phyloP scores from a whole-genome alignment of 2,888 invertebrate species.

The Eupithecia pulchellata region DNA sequence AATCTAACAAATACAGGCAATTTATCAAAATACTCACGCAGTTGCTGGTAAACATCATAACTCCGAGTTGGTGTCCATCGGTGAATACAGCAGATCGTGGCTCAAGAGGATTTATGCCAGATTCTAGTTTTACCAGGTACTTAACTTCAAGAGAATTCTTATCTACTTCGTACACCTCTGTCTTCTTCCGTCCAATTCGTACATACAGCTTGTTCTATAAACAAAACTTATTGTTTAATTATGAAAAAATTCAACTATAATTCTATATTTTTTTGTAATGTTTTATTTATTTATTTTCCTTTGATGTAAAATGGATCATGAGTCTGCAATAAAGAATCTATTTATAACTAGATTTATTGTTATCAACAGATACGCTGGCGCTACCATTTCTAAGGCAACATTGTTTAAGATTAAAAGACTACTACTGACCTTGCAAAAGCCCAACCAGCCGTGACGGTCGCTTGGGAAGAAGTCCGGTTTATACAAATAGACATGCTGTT shows the following conservation, averaged over 20 bases:
- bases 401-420: conserved; percentile 36
- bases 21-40: conserved; percentile 61
- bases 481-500: conserved; percentile 94
- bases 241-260: too few relatives aligned
- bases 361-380: background rate
- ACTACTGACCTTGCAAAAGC: conserved; percentile 91
- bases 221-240: too few relatives aligned
- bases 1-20: background rate
- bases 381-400: background rate
- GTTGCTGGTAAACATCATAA: conserved; percentile 76
- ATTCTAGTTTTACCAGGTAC: conserved; percentile 67
- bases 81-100: conserved; percentile 75
- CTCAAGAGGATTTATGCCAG: conserved; percentile 63
- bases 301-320: too few relatives aligned
- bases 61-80: conserved; percentile 80
- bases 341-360: background rate
- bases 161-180: conserved; percentile 77
- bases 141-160: conserved; percentile 72
- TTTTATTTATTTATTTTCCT: too few relatives aligned
- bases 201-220: conserved; percentile 92
- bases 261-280: too few relatives aligned
- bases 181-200: conserved; percentile 85
- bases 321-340: too few relatives aligned
- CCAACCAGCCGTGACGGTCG: conserved; percentile 93
- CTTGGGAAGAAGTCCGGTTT: conserved; percentile 92